Conservation (phyloP, 2,797 vertebrate species). For the Fistularia tabacaria region DNA sequence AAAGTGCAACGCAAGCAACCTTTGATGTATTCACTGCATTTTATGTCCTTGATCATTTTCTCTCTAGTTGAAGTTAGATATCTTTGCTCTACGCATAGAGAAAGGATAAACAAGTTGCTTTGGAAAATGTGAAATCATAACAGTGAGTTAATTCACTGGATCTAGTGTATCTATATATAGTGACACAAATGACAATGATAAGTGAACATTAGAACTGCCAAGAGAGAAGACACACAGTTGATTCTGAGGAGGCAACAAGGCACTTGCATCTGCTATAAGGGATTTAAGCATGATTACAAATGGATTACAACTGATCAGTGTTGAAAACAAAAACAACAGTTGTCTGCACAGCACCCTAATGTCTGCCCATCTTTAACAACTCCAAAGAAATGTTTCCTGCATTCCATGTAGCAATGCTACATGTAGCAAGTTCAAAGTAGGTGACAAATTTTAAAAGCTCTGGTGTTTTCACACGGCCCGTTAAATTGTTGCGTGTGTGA, state of each 20-base stretch:
- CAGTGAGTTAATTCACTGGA: background rate
- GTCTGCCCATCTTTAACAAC: background rate
- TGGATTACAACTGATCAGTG: slow-evolving; percentile 15
- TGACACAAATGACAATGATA: slow-evolving; percentile 42
- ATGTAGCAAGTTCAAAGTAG: no score
- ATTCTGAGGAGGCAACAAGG: slow-evolving; percentile 18
- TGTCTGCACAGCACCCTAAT: background rate
- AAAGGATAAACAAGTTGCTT: slow-evolving; percentile 37
- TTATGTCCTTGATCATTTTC: slow-evolving; percentile 23
- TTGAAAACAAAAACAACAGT: slow-evolving; percentile 10
- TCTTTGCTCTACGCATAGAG: slow-evolving; percentile 15
- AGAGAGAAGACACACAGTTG: slow-evolving; percentile 2
- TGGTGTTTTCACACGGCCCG: background rate
- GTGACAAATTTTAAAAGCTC: background rate
- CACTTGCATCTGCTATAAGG: slow-evolving; percentile 1
- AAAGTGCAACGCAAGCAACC: slow-evolving; percentile 22
- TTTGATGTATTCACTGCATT: slow-evolving; percentile 33
- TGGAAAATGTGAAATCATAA: slow-evolving; percentile 23
- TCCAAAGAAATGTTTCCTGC: no score
- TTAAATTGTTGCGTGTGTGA: no score
- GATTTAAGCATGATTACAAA: slow-evolving; percentile 23
- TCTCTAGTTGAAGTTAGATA: slow-evolving; percentile 24
- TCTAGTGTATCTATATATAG: slow-evolving; percentile 6
- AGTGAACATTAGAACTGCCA: slow-evolving; percentile 16
- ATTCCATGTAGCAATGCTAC: no score